A percentile compares a stretch with the other conserved stretches of the same genome.
Conservation (phyloP, 35 echinoderm and acorn worm genomes). For the Lytechinus pictus region DNA sequence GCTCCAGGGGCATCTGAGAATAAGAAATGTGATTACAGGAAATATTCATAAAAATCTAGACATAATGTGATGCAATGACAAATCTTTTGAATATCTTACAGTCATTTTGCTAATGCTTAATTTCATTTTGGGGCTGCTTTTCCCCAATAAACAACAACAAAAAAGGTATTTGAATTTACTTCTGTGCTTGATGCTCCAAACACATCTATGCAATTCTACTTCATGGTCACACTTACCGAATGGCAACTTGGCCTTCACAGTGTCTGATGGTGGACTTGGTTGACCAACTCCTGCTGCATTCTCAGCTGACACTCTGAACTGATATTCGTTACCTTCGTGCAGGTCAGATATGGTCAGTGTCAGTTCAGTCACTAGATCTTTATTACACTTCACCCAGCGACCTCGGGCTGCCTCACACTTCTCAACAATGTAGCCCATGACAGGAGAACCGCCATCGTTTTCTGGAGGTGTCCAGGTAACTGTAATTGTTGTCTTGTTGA, state of each 20-base stretch:
- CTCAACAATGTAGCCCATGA: constrained; percentile 81
- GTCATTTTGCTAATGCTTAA: background rate
- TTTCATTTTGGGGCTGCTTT: too few species aligned
- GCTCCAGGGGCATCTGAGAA: constrained; percentile 60
- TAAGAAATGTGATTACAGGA: background rate
- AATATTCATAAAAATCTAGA: too few species aligned
- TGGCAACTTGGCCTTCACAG: constrained; percentile 56
- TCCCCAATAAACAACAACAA: background rate
- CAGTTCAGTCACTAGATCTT: constrained; percentile 61
- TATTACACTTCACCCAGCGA: constrained; percentile 76
- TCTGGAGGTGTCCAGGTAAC: constrained; percentile 81
- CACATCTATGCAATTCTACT: background rate
- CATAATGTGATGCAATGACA: background rate
- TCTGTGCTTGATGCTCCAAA: background rate
- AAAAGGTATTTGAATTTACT: background rate
- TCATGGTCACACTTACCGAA: constrained; percentile 37
- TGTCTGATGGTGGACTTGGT: constrained; percentile 59
- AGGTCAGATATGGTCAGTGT: constrained; percentile 60
- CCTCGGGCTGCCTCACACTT: constrained; percentile 64
- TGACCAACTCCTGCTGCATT: constrained; percentile 71
- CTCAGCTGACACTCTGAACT: constrained; percentile 72
- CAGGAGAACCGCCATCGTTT: constrained; percentile 76
- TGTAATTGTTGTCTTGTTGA: constrained; percentile 70
- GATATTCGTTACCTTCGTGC: constrained; percentile 59
- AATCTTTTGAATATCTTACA: background rate